Conservation (phyloP, 1,140 invertebrate species). For the Mizuhopecten yessoensis region DNA sequence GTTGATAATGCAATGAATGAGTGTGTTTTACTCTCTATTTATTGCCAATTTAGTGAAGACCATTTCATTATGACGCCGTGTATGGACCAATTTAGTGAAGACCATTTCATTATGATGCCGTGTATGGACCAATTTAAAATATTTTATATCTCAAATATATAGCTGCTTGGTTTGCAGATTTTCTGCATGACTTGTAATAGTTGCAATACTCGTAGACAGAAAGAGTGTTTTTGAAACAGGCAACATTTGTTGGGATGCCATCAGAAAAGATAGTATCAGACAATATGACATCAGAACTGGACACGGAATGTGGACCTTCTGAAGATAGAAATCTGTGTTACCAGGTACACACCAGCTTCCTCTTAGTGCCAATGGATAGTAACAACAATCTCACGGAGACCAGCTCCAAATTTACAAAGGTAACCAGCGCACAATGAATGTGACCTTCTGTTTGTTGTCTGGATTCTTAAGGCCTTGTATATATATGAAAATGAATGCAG, state of each 20-base stretch:
- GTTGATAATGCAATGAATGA: background rate
- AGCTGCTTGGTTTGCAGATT: background rate
- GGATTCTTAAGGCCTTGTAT: no score
- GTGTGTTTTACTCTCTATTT: background rate
- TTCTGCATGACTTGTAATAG: background rate
- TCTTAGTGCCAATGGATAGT: background rate
- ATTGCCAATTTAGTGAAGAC: background rate
- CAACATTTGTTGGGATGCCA: background rate
- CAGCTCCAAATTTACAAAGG: background rate
- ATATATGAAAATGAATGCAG: no score
- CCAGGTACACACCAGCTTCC: background rate
- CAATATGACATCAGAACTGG: background rate
- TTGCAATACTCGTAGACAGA: background rate
- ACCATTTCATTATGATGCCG: background rate
- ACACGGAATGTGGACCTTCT: background rate
- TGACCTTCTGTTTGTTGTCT: no score
- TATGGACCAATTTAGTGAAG: background rate
- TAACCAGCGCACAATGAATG: background rate
- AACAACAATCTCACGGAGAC: background rate
- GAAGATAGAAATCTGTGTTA: no score
- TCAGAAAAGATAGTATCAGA: background rate
- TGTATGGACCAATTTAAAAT: background rate
- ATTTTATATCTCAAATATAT: background rate
- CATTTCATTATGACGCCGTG: background rate
- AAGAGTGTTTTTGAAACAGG: background rate